These are phyloP conservation scores for Poeciliopsis prolifica DNA, from an alignment of 2,113 vertebrate species.

Conservation along the genomic window DNA sequence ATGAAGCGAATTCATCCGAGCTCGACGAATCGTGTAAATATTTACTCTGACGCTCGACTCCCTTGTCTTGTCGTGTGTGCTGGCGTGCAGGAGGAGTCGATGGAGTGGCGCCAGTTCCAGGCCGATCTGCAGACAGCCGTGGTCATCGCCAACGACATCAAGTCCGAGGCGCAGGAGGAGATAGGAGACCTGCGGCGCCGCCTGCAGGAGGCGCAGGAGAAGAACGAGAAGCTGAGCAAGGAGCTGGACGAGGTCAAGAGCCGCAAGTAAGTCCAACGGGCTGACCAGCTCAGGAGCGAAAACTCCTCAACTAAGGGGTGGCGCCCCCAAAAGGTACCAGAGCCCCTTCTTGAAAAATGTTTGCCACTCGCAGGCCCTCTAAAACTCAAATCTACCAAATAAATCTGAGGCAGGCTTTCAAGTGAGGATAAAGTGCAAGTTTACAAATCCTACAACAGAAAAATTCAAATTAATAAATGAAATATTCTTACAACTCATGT, in stretches of 20 bases:
- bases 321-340: no score
- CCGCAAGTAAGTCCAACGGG: constrained; percentile 86
- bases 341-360: no score
- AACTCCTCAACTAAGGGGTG: no score
- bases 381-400: no score
- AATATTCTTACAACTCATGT: no score
- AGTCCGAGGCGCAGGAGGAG: constrained; percentile 96
- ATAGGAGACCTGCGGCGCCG: constrained; percentile 92
- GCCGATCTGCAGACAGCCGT: constrained; percentile 95
- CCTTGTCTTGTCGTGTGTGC: not conserved
- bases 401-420: no score
- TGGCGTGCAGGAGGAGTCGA: constrained; percentile 87
- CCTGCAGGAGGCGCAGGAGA: constrained; percentile 89
- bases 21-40: not conserved
- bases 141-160: constrained; percentile 96
- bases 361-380: no score
- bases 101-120: constrained; percentile 97
- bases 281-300: not conserved
- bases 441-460: no score
- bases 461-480: no score
- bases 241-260: constrained; percentile 93
- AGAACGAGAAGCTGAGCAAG: constrained; percentile 92
- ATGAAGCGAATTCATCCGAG: not conserved
- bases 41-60: not conserved
- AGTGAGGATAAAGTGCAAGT: no score